These are phyloP conservation scores for Xylophagus ater DNA, from an alignment of 2,888 invertebrate species.

Conservation along the genomic window DNA sequence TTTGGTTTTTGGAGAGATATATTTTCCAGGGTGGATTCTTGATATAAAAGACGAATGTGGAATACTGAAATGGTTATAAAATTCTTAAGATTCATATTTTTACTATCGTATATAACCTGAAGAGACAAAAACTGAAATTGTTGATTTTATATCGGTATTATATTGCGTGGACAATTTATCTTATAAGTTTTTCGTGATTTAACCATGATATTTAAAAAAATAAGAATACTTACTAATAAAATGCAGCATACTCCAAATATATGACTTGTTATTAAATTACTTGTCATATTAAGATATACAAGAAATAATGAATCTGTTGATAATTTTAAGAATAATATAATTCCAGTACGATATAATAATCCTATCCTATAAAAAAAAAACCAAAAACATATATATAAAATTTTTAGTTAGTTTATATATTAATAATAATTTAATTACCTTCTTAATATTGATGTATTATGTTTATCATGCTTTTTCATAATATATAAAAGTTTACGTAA, in stretches of 20 bases:
- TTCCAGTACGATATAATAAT: slow-evolving; percentile 49
- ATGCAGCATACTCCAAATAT: slow-evolving; percentile 47
- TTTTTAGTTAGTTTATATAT: not conserved
- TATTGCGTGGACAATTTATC: too few relatives aligned
- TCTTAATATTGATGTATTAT: slow-evolving; percentile 44
- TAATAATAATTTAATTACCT: slow-evolving; percentile 34
- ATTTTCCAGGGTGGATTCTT: too few relatives aligned
- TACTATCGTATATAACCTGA: too few relatives aligned
- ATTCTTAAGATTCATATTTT: too few relatives aligned
- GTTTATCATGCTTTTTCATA: slow-evolving; percentile 50
- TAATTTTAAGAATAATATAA: slow-evolving; percentile 48
- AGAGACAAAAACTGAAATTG: too few relatives aligned
- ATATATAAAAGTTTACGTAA: slow-evolving; percentile 49
- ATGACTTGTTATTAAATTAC: slow-evolving; percentile 47
- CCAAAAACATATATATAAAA: not conserved
- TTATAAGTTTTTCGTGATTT: too few relatives aligned
- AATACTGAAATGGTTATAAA: too few relatives aligned
- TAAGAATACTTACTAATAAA: slow-evolving; percentile 44
- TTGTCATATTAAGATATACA: slow-evolving; percentile 50
- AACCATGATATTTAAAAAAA: too few relatives aligned
- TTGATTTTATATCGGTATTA: too few relatives aligned
- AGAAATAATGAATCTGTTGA: slow-evolving; percentile 51
- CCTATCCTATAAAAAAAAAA: slow-evolving; percentile 43
- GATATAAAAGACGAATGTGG: too few relatives aligned
- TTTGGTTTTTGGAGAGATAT: too few relatives aligned